Evolutionary conservation across 2,888 invertebrate species (phyloP).

Genomic region (Ectropis crepuscularia): DNA sequence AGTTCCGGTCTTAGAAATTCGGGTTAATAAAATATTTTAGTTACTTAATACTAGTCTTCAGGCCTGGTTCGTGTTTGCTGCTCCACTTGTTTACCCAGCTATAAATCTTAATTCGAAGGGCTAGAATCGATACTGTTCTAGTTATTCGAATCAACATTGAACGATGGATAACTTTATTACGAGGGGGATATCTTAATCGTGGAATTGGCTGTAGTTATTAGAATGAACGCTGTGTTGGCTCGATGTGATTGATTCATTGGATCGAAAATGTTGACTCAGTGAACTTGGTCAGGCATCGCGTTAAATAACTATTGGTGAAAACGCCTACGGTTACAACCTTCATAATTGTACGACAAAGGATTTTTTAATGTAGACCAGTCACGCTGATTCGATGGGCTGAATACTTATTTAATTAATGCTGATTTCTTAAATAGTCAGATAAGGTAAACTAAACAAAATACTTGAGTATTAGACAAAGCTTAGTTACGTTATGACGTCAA

Average conservation of each 20-base stretch:
- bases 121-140: constrained; percentile 33
- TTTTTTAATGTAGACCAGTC: too few species aligned
- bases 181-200: constrained; percentile 23
- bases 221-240: constrained; percentile 8
- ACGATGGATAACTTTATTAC: constrained; percentile 30
- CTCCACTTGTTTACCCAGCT: constrained; percentile 39
- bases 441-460: too few species aligned
- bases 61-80: constrained; percentile 36
- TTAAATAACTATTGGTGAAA: constrained; percentile 12
- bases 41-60: constrained; percentile 29
- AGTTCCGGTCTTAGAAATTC: not conserved
- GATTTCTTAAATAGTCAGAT: too few species aligned
- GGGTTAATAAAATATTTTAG: not conserved
- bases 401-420: too few species aligned
- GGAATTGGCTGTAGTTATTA: constrained; percentile 21
- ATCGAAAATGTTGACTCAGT: constrained; percentile 23
- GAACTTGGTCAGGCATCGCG: constrained; percentile 10
- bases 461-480: too few species aligned
- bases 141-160: constrained; percentile 34
- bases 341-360: not conserved
- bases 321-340: constrained; percentile 1
- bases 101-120: constrained; percentile 40
- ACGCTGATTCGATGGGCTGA: not conserved
- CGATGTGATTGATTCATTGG: constrained; percentile 25
- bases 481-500: too few species aligned